A percentile compares a stretch with the other conserved stretches of the same genome.
phyloP scores from a whole-genome alignment of 2,113 vertebrate species.

The Pseudorectes ferrugineus region DNA sequence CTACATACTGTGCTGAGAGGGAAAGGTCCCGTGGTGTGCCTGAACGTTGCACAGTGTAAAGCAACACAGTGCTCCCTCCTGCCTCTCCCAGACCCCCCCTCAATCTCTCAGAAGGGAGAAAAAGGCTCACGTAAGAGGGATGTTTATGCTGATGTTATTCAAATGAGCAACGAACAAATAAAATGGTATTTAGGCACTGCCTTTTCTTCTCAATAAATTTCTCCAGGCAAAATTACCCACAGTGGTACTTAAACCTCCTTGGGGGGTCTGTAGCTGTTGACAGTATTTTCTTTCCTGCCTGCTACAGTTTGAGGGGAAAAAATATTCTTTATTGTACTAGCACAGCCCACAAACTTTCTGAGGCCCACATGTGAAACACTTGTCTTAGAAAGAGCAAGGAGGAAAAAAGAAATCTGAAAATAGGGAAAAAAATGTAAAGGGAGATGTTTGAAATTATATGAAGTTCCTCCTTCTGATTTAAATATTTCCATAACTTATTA shows the following conservation, averaged over 20 bases:
- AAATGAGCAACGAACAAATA: neutral
- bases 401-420: neutral
- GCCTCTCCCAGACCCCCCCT: neutral
- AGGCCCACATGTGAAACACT: neutral
- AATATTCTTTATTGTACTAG: neutral
- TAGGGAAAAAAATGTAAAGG: neutral
- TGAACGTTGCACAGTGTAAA: neutral
- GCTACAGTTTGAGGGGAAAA: neutral
- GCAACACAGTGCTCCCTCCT: neutral
- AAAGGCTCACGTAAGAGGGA: neutral
- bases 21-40: neutral
- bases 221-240: neutral
- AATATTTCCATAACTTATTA: neutral
- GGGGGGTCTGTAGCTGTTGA: neutral
- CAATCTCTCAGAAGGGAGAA: neutral
- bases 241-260: neutral
- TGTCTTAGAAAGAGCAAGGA: neutral
- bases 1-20: neutral
- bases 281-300: slow-evolving; percentile 12
- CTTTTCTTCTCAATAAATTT: neutral
- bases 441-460: neutral
- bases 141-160: neutral
- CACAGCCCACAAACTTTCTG: neutral
- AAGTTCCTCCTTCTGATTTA: neutral
- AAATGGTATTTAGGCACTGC: neutral